Base-by-base conservation (phyloP, 2,797 vertebrate genomes). In the Lacerta viridis region DNA sequence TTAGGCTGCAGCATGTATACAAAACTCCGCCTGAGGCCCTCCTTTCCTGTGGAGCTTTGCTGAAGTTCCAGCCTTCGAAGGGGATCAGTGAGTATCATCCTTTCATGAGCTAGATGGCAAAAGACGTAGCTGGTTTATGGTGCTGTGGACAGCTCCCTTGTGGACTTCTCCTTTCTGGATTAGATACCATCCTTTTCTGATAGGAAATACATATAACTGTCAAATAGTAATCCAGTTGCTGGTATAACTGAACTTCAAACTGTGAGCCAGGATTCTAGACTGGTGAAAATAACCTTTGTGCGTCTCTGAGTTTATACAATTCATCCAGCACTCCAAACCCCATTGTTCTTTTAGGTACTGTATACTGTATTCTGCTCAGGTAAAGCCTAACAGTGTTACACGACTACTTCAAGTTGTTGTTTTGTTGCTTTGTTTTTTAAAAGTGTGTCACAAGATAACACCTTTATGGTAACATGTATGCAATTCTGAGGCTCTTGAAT, bases 331-430 rank as follows among this genome's bases (percentile, higher is more conserved):
- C 29, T 83, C 83, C 39, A 39, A 87, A 76, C 15, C 80, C n/a
- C n/a, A 76, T 41, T 29, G 43, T 66, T 50, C 61, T 39, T 77
- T n/a, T 27, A 50, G 46, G 39, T 15, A 64, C 29, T 50, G 46
- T 0, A 43, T 25, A 68, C 0, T 2, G 0, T 83, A 66, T 8
- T 87, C 61, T 36, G 77, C 84, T 6, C 33, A n/a, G 66, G 27
- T 80, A 64, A 83, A 80, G 85, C 50, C 55, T 46, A 2, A n/a
- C 23, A 0, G 68, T 80, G 41, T 68, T 36, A 43, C 83, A 41
- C n/a, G 27, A 25, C 33, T 68, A 10, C 11, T 33, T 69, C 18
- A 75, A 46, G 41, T 85, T 15, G 9, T 72, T 79, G 13, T 15
- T 55, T 43, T 43, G 41, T 43, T 5, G 1, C 7, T 43, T 55